Evolutionary conservation across 1,140 invertebrate genomes (phyloP).

Genomic region (Plodia interpunctella): DNA sequence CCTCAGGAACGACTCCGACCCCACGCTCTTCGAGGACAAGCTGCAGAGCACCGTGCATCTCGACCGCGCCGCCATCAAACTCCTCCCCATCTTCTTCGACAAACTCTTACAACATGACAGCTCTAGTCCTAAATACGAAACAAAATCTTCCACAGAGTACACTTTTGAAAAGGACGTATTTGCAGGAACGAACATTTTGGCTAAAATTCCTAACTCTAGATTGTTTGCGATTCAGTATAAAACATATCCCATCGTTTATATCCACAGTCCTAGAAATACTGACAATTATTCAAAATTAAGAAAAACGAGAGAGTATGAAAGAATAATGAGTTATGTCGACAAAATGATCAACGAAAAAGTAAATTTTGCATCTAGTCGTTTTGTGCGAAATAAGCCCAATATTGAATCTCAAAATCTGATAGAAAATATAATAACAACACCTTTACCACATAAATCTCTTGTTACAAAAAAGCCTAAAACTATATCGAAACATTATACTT

Average conservation of each 20-base stretch:
- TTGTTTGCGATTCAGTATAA: conserved; percentile 50
- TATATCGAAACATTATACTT: background rate
- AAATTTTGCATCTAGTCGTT: conserved; percentile 12
- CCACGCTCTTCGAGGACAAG: conserved; percentile 32
- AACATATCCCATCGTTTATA: conserved; percentile 44
- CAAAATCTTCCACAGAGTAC: conserved; percentile 28
- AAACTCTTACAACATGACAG: conserved; percentile 39
- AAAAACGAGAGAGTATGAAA: conserved; percentile 50
- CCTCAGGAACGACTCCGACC: conserved; percentile 42
- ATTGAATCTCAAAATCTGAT: background rate
- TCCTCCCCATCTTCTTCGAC: conserved; percentile 46
- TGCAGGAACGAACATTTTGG: conserved; percentile 41
- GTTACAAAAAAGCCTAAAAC: background rate
- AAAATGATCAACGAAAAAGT: conserved; percentile 53
- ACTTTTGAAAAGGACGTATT: conserved; percentile 36
- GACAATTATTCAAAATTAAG: conserved; percentile 50
- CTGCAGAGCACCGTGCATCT: conserved; percentile 42
- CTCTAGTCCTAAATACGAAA: conserved; percentile 25
- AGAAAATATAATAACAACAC: background rate
- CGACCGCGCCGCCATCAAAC: conserved; percentile 40
- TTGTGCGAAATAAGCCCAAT: background rate
- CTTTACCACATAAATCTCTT: background rate
- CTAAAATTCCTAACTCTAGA: conserved; percentile 42
- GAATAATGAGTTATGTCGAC: conserved; percentile 51
- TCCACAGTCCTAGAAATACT: conserved; percentile 41